These are phyloP conservation scores for Alectoris magna DNA, from an alignment of 2,797 vertebrate genomes.

Conservation along the genomic window DNA sequence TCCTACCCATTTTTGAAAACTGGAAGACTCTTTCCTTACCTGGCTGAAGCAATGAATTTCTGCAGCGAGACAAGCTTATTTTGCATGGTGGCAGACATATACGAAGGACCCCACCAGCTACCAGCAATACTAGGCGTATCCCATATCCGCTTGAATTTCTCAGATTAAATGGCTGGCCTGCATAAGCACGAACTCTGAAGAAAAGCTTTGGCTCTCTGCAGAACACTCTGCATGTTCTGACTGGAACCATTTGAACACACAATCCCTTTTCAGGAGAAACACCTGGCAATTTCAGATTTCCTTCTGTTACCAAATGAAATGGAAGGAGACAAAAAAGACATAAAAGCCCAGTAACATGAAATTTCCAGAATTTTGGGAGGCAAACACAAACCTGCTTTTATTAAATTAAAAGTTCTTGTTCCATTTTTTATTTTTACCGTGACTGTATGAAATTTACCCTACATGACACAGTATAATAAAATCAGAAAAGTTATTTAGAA, in stretches of 20 bases:
- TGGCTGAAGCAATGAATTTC: background rate
- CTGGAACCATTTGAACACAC: background rate
- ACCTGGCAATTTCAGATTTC: background rate
- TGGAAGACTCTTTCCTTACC: background rate
- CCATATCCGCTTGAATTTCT: background rate
- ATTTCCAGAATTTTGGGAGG: background rate
- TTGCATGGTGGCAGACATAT: background rate
- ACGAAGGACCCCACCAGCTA: background rate
- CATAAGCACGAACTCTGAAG: background rate
- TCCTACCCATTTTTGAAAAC: background rate
- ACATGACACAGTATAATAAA: background rate
- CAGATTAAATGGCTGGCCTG: background rate
- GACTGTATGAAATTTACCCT: background rate
- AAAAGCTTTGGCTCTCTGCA: background rate
- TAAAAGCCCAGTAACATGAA: background rate
- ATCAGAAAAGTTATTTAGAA: background rate
- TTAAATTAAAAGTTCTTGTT: background rate
- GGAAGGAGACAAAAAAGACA: background rate
- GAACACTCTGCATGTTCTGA: background rate
- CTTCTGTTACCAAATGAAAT: background rate
- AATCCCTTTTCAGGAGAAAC: background rate
- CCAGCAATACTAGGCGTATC: background rate
- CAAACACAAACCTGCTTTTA: background rate
- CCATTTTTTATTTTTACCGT: background rate
- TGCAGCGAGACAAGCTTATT: background rate